Percentiles rank a stretch among this genome's conserved stretches.
Evolutionary conservation across 1,140 invertebrate genomes (phyloP).

Genomic region (Agraylea sexmaculata): DNA sequence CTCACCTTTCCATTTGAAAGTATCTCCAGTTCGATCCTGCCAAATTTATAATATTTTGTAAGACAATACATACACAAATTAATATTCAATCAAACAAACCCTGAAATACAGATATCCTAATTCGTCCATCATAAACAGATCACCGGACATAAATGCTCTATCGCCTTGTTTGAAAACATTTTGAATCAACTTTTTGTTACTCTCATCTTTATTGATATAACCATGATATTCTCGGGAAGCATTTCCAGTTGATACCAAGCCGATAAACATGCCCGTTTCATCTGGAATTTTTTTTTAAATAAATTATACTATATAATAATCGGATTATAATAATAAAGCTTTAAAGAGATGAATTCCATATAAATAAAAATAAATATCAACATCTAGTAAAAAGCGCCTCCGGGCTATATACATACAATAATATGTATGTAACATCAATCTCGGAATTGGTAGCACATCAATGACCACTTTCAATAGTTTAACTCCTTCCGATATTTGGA

Average conservation of each 20-base stretch:
- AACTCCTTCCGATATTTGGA: too few relatives aligned
- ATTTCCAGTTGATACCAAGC: slow-evolving; percentile 82
- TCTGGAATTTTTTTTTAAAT: too few relatives aligned
- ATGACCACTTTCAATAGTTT: too few relatives aligned
- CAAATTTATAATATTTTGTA: too few relatives aligned
- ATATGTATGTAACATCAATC: too few relatives aligned
- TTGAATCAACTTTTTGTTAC: slow-evolving; percentile 71
- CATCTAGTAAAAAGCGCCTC: too few relatives aligned
- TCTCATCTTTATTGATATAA: slow-evolving; percentile 82
- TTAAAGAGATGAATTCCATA: too few relatives aligned
- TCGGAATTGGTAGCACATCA: too few relatives aligned
- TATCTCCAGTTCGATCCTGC: slow-evolving; percentile 78
- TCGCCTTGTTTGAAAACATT: slow-evolving; percentile 78
- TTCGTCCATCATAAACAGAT: slow-evolving; percentile 72
- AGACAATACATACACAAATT: slow-evolving; percentile 1
- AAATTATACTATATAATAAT: too few relatives aligned
- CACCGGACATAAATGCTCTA: slow-evolving; percentile 71
- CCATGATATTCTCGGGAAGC: slow-evolving; percentile 73
- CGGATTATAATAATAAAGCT: too few relatives aligned
- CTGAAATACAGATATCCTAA: slow-evolving; percentile 76
- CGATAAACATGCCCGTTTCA: slow-evolving; percentile 95
- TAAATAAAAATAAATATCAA: too few relatives aligned
- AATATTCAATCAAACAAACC: slow-evolving; percentile 9
- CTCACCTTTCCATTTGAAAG: slow-evolving; percentile 70
- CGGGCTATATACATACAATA: too few relatives aligned